Conservation (phyloP, 2,113 vertebrate genomes). For the pig (Sus scrofa) region T2T-Sscrofa CM000824.6:166105001-166105500, state of each 20-base stretch:
- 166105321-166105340: conserved; percentile 50
- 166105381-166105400: conserved; percentile 53
- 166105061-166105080: conserved; percentile 71
- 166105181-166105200: conserved; percentile 63
- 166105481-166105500: conserved; percentile 72
- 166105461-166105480: conserved; percentile 59
- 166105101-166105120: conserved; percentile 67
- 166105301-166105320: conserved; percentile 49
- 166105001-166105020: conserved; percentile 72
- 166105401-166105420: conserved; percentile 44
- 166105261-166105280: conserved; percentile 53
- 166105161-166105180: conserved; percentile 65
- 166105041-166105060: conserved; percentile 53
- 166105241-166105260: conserved; percentile 70
- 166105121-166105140: conserved; percentile 71
- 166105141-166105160: conserved; percentile 56
- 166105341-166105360: conserved; percentile 61
- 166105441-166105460: conserved; percentile 62
- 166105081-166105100: conserved; percentile 61
- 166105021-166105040: conserved; percentile 79
- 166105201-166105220: conserved; percentile 64
- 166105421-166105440: conserved; percentile 46
- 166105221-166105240: conserved; percentile 57
- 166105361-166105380: conserved; percentile 51
- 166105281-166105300: conserved; percentile 53